A percentile compares a stretch with the other conserved stretches of the same genome.
phyloP scores from a whole-genome alignment of 2,113 vertebrate genomes.

The Aythya baeri region DNA sequence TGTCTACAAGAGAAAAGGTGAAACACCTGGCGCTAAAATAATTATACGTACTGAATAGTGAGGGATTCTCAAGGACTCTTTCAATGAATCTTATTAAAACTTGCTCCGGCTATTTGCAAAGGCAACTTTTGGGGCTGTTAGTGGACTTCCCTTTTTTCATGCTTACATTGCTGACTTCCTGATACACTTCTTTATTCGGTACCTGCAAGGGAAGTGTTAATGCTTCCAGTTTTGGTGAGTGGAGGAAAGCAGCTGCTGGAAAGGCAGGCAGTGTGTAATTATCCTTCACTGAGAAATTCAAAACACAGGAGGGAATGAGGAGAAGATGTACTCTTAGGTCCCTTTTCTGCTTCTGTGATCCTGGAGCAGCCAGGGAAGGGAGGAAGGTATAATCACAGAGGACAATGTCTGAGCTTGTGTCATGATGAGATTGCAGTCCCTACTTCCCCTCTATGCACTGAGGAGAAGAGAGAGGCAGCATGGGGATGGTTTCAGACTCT shows the following conservation, averaged over 20 bases:
- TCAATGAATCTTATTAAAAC: neutral
- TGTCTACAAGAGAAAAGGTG: neutral
- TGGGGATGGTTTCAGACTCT: neutral
- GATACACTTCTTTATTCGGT: neutral
- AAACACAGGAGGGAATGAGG: neutral
- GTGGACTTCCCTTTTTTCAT: neutral
- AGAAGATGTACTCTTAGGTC: conserved; percentile 1
- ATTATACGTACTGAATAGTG: neutral
- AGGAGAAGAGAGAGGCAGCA: neutral
- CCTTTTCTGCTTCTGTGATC: conserved; percentile 7
- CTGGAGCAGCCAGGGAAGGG: neutral
- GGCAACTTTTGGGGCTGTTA: neutral
- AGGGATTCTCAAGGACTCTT: neutral
- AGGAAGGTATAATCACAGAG: neutral
- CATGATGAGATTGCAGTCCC: neutral
- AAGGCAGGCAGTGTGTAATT: neutral
- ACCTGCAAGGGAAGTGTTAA: conserved; percentile 26
- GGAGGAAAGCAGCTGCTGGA: neutral
- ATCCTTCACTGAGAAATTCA: neutral
- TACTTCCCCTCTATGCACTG: neutral
- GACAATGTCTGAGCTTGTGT: neutral
- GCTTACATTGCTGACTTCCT: neutral
- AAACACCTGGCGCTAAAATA: neutral
- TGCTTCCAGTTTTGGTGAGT: neutral
- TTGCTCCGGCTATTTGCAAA: neutral